Conservation (phyloP, 2,113 vertebrate species). For the Nettapus auritus region DNA sequence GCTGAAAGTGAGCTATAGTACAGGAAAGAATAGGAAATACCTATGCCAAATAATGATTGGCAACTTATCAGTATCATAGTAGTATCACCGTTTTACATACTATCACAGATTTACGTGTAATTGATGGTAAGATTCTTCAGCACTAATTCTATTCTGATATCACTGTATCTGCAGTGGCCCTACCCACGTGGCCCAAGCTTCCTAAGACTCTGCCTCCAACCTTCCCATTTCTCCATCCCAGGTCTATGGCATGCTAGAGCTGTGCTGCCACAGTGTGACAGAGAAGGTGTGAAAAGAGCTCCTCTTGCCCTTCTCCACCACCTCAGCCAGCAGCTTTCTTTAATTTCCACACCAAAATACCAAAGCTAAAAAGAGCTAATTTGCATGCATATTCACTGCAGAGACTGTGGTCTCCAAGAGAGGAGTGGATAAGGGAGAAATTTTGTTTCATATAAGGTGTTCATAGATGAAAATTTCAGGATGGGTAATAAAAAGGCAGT, state of each 20-base stretch:
- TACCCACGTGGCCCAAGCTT: neutral
- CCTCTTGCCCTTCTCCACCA: neutral
- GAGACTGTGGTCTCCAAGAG: neutral
- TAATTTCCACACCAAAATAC: neutral
- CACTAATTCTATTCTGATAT: neutral
- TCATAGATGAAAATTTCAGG: neutral
- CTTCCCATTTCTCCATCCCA: neutral
- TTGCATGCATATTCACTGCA: accelerated
- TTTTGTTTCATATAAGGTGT: neutral
- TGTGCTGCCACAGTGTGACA: neutral
- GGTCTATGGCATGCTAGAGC: neutral
- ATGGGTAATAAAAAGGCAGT: neutral
- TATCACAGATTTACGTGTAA: neutral
- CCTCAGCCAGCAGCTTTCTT: neutral
- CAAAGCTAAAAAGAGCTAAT: neutral
- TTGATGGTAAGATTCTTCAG: neutral
- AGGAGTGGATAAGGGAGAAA: neutral
- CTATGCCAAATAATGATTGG: neutral
- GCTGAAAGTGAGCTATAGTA: neutral
- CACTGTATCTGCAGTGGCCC: neutral
- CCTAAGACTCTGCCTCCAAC: neutral
- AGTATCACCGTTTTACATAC: neutral
- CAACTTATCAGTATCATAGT: accelerated
- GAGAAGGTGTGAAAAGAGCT: neutral
- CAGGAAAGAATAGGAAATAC: neutral